Evolutionary conservation across 2,888 invertebrate genomes (phyloP).

Genomic region (Neoitamus cyanurus): DNA sequence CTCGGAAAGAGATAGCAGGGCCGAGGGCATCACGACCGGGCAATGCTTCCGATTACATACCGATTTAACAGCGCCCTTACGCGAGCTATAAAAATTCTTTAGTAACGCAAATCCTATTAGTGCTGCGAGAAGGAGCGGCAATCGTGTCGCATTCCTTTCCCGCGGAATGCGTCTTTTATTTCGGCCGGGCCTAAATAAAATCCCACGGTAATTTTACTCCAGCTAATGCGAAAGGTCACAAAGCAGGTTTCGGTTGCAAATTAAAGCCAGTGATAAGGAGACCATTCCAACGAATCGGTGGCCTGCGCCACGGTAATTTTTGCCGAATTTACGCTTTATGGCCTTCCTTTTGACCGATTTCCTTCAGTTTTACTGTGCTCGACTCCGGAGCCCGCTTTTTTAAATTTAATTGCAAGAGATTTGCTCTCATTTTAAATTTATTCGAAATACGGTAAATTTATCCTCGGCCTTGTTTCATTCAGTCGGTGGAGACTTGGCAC

Average conservation of each 20-base stretch:
- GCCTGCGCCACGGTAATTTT: neutral
- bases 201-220: neutral
- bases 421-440: neutral
- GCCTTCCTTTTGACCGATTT: neutral
- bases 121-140: neutral
- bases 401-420: neutral
- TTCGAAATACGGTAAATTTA: neutral
- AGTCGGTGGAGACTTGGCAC: neutral
- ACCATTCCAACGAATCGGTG: neutral
- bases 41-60: neutral
- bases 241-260: neutral
- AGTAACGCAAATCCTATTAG: neutral
- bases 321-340: neutral
- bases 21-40: neutral
- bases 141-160: neutral
- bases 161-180: neutral
- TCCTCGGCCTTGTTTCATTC: neutral
- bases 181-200: neutral
- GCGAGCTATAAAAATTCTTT: slow-evolving; percentile 3
- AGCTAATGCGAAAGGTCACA: slow-evolving; percentile 10
- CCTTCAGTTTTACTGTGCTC: neutral
- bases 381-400: neutral
- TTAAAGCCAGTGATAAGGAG: neutral
- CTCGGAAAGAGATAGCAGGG: neutral
- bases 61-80: slow-evolving; percentile 12